Base-by-base conservation (phyloP, 2,113 vertebrate genomes). In the Osmerus mordax region DNA sequence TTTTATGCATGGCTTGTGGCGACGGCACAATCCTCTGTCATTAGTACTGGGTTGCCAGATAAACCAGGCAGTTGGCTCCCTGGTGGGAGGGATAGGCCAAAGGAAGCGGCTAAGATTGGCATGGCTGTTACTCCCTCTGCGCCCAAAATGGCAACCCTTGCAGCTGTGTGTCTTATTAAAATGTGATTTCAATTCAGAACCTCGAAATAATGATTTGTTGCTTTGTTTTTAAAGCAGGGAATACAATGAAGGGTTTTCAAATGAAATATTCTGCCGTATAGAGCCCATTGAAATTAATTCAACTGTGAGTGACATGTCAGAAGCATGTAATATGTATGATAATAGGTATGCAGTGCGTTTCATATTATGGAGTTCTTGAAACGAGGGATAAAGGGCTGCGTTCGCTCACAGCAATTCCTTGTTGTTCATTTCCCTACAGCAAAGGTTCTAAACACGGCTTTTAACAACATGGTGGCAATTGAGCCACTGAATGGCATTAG, bases 1-100 rank as follows among this genome's bases (percentile, higher is more conserved):
- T 67, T 47, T 67, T 71, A 71, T 71, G 77, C 77, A 79, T 74
- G 76, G 47, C 71, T 67, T 69, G 55, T 52, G 19, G 21, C 15
- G 28, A 23, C 55, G 18, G 54, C 41, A 66, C 41, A 2, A 47
- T 55, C 64, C 54, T 62, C 54, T 60, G 13, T 65, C 69, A 72
- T 69, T 60, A 61, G 47, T 36, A 58, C 56, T 2, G n/a, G 55
- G 53, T 47, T 73, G 60, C 65, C 36, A 65, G 41, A 71, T 69
- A 15, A 32, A 78, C 61, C 65, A 47, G 18, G 28, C 55, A 55
- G 41, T 15, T 23, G 16, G 11, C 52, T 69, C 66, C 25, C 76
- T 41, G 32, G 41, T 47, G 41, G 41, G 8, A 14, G 61, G 68
- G 21, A 65, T 52, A 29, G n/a, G 63, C 67, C 61, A 67, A 62